These are phyloP conservation scores for Aphidius ervi DNA, from an alignment of 1,140 invertebrate species.

Conservation along the genomic window DNA sequence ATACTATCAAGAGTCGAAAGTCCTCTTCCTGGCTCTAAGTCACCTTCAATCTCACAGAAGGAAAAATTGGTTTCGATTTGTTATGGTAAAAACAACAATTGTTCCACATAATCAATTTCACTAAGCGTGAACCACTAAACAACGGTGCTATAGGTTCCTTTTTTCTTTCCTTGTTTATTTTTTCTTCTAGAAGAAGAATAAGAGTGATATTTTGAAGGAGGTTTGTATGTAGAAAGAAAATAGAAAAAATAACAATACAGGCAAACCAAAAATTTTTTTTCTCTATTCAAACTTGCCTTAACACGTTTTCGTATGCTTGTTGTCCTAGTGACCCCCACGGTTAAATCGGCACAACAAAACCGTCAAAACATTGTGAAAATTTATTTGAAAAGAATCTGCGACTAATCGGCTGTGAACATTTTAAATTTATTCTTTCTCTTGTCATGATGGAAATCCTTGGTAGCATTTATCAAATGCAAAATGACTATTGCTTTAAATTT, in stretches of 20 bases:
- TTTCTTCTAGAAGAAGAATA: neutral
- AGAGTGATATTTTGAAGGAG: no score
- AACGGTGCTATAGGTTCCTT: neutral
- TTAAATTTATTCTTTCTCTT: conserved; percentile 8
- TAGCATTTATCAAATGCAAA: neutral
- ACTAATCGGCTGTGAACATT: conserved; percentile 12
- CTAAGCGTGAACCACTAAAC: conserved; percentile 3
- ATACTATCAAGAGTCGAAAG: no score
- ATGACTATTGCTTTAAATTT: no score
- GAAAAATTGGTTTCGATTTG: conserved; percentile 12
- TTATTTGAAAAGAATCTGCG: neutral
- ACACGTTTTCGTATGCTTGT: conserved; percentile 6
- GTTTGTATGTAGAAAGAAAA: neutral
- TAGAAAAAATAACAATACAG: no score
- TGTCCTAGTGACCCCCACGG: conserved; percentile 3
- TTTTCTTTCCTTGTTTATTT: conserved; percentile 9
- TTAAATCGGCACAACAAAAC: conserved; percentile 13
- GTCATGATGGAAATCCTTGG: neutral
- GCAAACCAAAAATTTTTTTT: neutral
- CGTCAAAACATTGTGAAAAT: neutral
- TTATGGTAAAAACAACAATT: conserved; percentile 15
- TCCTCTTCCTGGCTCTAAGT: no score
- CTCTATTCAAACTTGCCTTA: neutral
- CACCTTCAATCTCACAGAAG: neutral
- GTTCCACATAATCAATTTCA: conserved; percentile 3